Conservation (phyloP, 64 coral and sea anemone genomes). For the Pocillopora verrucosa region DNA sequence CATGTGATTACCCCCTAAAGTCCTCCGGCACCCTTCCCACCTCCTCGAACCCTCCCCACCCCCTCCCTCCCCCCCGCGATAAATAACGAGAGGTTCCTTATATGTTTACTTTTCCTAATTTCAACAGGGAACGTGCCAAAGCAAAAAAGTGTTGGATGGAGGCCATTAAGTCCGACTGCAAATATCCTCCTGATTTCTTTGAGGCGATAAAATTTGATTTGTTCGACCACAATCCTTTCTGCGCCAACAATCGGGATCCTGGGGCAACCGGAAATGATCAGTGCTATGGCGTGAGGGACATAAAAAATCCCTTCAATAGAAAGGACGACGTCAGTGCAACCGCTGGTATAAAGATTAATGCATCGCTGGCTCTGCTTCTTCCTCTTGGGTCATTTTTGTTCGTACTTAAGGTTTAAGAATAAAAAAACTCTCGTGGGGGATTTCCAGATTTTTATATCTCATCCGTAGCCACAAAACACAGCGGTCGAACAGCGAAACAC, state of each 20-base stretch:
- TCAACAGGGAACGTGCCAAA: conserved; percentile 6
- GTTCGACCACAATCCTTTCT: background rate
- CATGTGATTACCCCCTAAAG: too few relatives aligned
- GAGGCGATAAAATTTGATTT: background rate
- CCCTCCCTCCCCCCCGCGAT: too few relatives aligned
- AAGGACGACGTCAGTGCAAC: background rate
- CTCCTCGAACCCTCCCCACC: too few relatives aligned
- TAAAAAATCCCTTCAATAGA: background rate
- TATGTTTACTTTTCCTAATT: background rate
- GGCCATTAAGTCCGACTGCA: background rate
- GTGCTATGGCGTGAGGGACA: background rate
- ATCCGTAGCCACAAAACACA: conserved; percentile 32
- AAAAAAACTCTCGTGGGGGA: too few relatives aligned
- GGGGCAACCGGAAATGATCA: conserved; percentile 14
- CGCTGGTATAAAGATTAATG: background rate
- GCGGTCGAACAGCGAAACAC: too few relatives aligned
- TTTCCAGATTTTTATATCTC: background rate
- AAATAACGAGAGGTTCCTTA: too few relatives aligned
- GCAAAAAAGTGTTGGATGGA: conserved; percentile 12
- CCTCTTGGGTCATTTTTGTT: background rate
- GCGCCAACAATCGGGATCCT: background rate
- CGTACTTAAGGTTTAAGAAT: background rate
- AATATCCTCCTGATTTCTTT: background rate
- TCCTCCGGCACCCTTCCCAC: too few relatives aligned
- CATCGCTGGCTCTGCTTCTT: background rate